Evolutionary conservation across 2,888 invertebrate genomes (phyloP), one percentile per base, ranked within the genome.

Genomic region (Clunio marinus): DNA sequence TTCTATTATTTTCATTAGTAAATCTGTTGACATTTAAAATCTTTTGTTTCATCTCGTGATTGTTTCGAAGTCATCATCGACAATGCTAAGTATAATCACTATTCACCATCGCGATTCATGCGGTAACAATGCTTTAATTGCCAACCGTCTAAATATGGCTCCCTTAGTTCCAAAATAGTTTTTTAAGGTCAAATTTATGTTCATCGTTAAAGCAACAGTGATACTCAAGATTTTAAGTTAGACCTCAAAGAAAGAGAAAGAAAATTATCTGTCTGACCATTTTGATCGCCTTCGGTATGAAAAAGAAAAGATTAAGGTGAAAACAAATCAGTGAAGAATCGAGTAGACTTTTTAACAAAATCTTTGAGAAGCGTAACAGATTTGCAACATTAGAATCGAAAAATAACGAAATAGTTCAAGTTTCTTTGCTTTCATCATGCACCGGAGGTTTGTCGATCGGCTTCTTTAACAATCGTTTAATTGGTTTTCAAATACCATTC

Each of bases 161-260:
- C 59, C 59, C 28, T 59, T 51, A 51, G 51, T 51, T 51, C 51
- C 51, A 7, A 51, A 51, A 51, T 22, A 22, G 51, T 22, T 51
- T 51, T 51, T 51, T 22, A 22, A 51, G 51, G 51, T 51, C 51
- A 51, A 51, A 51, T 51, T 22, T 22, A 51, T 22, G 45, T 13
- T 7, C 35, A 41, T 41, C 41, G 41, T 13, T 13, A 41, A 32
- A 41, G n/a, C n/a, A n/a, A n/a, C n/a, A n/a, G n/a, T 13, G 15
- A 41, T 13, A 41, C 41, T 41, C 7, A 7, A 3, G 35, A 32
- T 32, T 32, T 32, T 32, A 13, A 41, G 41, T 13, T 7, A 41
- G 15, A 41, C 4, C 15, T 41, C 8, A 4, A 8, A 32, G 32
- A 32, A 7, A 4, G 32, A 32, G 32, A 4, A n/a, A 32, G 32